Evolutionary conservation across 2,888 invertebrate genomes (phyloP).

Genomic region (Coecobrya sp.): DNA sequence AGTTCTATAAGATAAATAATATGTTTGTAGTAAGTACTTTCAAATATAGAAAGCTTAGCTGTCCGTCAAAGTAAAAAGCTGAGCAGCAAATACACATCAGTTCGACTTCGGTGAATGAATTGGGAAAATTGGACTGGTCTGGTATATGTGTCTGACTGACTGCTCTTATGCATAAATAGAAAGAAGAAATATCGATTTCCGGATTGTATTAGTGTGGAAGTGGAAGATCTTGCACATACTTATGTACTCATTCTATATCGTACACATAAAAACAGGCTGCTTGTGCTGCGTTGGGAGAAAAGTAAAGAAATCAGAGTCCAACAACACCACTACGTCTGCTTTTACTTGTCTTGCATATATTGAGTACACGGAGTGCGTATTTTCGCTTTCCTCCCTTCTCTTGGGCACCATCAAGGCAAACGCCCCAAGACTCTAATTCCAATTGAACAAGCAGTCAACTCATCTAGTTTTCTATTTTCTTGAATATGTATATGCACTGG

Average conservation of each 20-base stretch:
- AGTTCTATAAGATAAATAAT: not conserved
- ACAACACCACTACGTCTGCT: not conserved
- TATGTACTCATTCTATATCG: not conserved
- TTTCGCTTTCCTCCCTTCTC: slow-evolving; percentile 63
- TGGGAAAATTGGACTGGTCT: not conserved
- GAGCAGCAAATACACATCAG: not conserved
- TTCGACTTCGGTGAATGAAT: not conserved
- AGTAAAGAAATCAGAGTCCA: slow-evolving; percentile 49
- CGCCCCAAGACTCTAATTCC: slow-evolving; percentile 81
- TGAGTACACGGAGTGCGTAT: not conserved
- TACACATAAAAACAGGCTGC: not conserved
- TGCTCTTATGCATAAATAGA: slow-evolving; percentile 76
- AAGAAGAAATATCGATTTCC: slow-evolving; percentile 78
- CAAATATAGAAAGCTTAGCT: not conserved
- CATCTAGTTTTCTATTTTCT: slow-evolving; percentile 56
- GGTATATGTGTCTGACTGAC: slow-evolving; percentile 57
- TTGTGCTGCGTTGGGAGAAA: slow-evolving; percentile 5
- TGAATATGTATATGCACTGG: not conserved
- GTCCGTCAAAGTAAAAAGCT: slow-evolving; percentile 38
- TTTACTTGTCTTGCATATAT: slow-evolving; percentile 31
- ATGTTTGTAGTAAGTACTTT: not conserved
- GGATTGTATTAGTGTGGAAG: slow-evolving; percentile 53
- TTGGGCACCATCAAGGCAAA: slow-evolving; percentile 78
- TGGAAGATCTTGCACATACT: slow-evolving; percentile 24
- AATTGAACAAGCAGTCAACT: slow-evolving; percentile 76